Conservation (phyloP, 2,888 invertebrate species). For the Syritta pipiens region DNA sequence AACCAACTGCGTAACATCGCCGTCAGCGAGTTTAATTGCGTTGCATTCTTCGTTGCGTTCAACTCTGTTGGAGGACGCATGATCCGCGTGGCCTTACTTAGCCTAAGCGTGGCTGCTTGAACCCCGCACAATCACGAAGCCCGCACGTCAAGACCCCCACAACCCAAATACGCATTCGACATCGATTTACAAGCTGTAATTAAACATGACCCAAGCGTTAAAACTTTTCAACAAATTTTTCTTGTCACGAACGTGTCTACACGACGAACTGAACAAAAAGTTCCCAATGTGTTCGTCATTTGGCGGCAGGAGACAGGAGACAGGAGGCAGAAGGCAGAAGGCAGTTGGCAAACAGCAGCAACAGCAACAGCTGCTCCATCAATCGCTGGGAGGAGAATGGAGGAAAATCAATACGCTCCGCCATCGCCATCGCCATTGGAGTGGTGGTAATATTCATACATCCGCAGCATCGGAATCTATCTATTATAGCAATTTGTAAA, state of each 20-base stretch:
- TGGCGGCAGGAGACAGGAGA: too few species aligned
- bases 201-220: constrained; percentile 60
- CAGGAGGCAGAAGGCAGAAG: too few species aligned
- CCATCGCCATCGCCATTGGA: constrained; percentile 21
- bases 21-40: too few species aligned
- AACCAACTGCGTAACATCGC: too few species aligned
- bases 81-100: too few species aligned
- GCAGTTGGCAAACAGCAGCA: constrained; percentile 21
- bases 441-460: constrained; percentile 68
- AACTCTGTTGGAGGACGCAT: too few species aligned
- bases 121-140: background rate
- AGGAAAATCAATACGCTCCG: constrained; percentile 53
- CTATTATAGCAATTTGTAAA: constrained; percentile 69
- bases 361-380: constrained; percentile 43
- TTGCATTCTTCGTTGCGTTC: too few species aligned
- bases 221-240: constrained; percentile 57
- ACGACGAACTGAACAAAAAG: constrained; percentile 48
- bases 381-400: constrained; percentile 39
- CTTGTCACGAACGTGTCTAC: constrained; percentile 59
- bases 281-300: constrained; percentile 42
- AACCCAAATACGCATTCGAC: constrained; percentile 47
- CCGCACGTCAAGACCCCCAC: background rate
- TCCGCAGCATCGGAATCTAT: constrained; percentile 64
- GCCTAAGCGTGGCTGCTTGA: background rate
- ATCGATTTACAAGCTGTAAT: constrained; percentile 51